A percentile compares a stretch with the other conserved stretches of the same genome.
Evolutionary conservation across 2,797 vertebrate species (phyloP).

Genomic region (Heliangelus exortis): DNA sequence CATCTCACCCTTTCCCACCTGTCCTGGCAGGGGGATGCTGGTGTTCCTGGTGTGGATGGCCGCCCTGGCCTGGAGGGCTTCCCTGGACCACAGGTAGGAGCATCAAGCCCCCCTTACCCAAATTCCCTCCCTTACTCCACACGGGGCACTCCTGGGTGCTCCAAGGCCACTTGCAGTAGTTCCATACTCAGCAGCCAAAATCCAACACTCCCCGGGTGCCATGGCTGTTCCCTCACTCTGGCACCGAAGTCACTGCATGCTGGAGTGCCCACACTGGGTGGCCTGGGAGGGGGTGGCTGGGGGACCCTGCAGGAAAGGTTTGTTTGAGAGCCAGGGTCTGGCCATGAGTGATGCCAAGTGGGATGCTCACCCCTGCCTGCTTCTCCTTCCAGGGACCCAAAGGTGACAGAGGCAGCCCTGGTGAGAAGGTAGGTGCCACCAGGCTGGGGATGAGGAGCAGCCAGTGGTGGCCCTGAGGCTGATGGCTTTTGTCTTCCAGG

Average conservation of each 20-base stretch:
- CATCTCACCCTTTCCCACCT: background rate
- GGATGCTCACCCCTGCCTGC: background rate
- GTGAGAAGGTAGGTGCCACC: constrained; percentile 73
- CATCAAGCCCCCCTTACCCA: background rate
- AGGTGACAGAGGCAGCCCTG: constrained; percentile 74
- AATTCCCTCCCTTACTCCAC: fast-evolving
- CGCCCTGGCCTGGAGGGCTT: constrained; percentile 88
- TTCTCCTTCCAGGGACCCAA: constrained; percentile 76
- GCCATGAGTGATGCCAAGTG: fast-evolving
- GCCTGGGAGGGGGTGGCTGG: too few relatives aligned
- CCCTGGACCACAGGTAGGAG: constrained; percentile 86
- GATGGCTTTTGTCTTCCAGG: constrained; percentile 76
- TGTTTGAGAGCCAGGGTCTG: background rate
- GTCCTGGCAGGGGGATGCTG: constrained; percentile 71
- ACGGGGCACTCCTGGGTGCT: background rate
- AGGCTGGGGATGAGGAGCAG: fast-evolving
- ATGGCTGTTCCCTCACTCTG: background rate
- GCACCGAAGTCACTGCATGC: fast-evolving
- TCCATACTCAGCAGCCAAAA: background rate
- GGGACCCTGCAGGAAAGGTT: background rate
- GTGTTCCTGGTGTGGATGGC: constrained; percentile 82
- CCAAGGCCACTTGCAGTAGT: background rate
- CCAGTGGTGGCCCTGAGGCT: background rate
- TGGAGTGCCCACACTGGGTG: fast-evolving
- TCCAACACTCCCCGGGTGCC: background rate